Percentiles rank a stretch among this genome's conserved stretches.
Evolutionary conservation across 2,797 vertebrate species (phyloP).

Genomic region (Chloroceryle amazona): DNA sequence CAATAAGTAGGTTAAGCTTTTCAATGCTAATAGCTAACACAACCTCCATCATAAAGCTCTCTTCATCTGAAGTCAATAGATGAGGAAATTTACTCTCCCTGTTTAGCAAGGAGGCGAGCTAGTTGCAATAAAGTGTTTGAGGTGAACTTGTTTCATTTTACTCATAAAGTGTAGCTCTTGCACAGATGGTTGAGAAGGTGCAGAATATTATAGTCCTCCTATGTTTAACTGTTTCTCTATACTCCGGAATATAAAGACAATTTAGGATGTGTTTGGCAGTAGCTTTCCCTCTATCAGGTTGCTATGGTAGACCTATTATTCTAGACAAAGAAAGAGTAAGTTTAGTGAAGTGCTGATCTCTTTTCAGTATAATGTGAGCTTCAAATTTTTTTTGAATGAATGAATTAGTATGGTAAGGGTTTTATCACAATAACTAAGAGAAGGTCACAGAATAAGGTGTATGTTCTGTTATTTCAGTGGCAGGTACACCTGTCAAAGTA

Average conservation of each 20-base stretch:
- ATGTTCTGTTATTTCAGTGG: neutral
- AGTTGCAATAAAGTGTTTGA: neutral
- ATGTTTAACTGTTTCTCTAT: slow-evolving; percentile 67
- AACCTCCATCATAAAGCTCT: neutral
- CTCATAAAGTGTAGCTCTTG: neutral
- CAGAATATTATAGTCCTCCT: slow-evolving; percentile 34
- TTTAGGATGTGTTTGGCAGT: slow-evolving; percentile 60
- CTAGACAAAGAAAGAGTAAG: slow-evolving; percentile 52
- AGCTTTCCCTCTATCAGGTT: slow-evolving; percentile 69
- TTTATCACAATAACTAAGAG: slow-evolving; percentile 27
- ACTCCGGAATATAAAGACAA: slow-evolving; percentile 61
- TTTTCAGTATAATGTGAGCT: slow-evolving; percentile 70
- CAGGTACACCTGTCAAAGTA: neutral
- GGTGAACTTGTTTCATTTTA: slow-evolving; percentile 9
- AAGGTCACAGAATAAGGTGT: neutral
- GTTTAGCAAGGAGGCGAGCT: neutral
- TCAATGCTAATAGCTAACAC: neutral
- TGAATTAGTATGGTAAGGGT: slow-evolving; percentile 30
- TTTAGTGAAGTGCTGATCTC: slow-evolving; percentile 69
- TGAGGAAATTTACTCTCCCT: neutral
- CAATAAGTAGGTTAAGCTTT: neutral
- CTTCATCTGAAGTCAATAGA: neutral
- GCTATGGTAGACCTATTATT: slow-evolving; percentile 82
- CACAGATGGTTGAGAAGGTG: slow-evolving; percentile 7
- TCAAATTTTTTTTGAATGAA: slow-evolving; percentile 73